Evolutionary conservation across 1,140 invertebrate species (phyloP), one percentile per base, ranked within the genome.

Genomic region (Heliconius melpomene): DNA sequence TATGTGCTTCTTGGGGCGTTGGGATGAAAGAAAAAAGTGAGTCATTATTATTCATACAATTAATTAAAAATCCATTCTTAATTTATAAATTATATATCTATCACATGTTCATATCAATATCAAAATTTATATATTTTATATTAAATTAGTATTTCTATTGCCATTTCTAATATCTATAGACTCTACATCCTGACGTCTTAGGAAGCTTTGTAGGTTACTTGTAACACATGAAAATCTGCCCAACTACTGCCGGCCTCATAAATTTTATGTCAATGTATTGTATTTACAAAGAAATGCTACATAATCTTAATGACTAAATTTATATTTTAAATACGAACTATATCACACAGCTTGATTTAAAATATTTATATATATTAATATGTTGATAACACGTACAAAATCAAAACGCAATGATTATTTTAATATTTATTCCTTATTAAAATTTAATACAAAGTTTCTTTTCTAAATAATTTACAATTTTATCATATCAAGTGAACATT

Each of bases 141-240:
- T 1, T 20, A 11, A n/a, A n/a, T 57, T 2, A 57, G n/a, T 57
- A 11, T 57, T 57, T 57, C n/a, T 57, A 7, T 52, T 57, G 20
- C 8, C 11, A 11, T 13, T 66, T 66, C 8, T 66, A 26, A 26
- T 13, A n/a, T 16, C 0, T 66, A 66, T 66, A 52, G 16, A 66
- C 60, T 66, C 23, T 3, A 66, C 29, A 16, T 66, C 26, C 60
- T 29, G 60, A 66, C 60, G 60, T 66, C 60, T 66, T n/a, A 16
- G n/a, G 26, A 66, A 66, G 60, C 60, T 80, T 79, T 70, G 72
- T 83, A 80, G 79, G 77, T 81, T 78, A 82, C 73, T 78, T 54
- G 73, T 77, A n/a, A 38, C 75, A 72, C 73, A 82, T 82, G 29
- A 40, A 76, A 78, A 75, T 82, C 77, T 82, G 80, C 80, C 78